Percentiles rank a stretch among this genome's conserved stretches.
These are phyloP conservation scores for Halocynthia roretzi DNA, from an alignment of 23 tunicate genomes.

Conservation along the genomic window DNA sequence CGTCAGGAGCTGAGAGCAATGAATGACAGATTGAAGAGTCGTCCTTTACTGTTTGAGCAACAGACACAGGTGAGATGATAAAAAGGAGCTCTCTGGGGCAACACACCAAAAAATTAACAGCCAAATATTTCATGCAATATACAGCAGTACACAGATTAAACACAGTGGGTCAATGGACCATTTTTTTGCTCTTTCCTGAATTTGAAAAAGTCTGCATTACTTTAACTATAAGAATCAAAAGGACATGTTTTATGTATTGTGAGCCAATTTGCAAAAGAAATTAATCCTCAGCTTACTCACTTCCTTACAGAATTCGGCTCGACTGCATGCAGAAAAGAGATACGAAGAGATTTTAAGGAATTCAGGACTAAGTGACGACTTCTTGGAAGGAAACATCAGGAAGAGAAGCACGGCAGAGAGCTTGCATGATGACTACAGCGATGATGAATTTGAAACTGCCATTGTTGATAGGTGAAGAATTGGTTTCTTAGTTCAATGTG, in stretches of 20 bases:
- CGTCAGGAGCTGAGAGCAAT: constrained; percentile 54
- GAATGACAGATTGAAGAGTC: constrained; percentile 45
- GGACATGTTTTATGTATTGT: no score
- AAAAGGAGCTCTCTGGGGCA: no score
- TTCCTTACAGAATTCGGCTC: constrained; percentile 62
- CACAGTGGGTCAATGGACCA: no score
- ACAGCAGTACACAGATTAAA: no score
- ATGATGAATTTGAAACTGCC: constrained; percentile 24
- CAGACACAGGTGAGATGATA: constrained; percentile 41
- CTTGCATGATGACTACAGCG: constrained; percentile 20
- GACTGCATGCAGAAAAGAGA: constrained; percentile 69
- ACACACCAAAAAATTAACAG: no score
- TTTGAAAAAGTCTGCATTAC: no score
- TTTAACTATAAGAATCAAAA: no score
- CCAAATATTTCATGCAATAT: no score
- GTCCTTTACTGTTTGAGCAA: constrained; percentile 81
- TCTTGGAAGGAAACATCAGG: constrained; percentile 27
- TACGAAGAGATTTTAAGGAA: constrained; percentile 58
- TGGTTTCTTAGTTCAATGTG: background rate
- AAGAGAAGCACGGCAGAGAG: background rate
- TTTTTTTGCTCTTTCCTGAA: no score
- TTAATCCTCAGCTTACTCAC: background rate
- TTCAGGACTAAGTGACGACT: constrained; percentile 72
- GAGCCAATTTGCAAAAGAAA: no score
- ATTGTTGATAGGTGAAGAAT: constrained; percentile 1